Evolutionary conservation across 1,140 invertebrate genomes (phyloP).

Genomic region (Zaprionus gabonicus): DNA sequence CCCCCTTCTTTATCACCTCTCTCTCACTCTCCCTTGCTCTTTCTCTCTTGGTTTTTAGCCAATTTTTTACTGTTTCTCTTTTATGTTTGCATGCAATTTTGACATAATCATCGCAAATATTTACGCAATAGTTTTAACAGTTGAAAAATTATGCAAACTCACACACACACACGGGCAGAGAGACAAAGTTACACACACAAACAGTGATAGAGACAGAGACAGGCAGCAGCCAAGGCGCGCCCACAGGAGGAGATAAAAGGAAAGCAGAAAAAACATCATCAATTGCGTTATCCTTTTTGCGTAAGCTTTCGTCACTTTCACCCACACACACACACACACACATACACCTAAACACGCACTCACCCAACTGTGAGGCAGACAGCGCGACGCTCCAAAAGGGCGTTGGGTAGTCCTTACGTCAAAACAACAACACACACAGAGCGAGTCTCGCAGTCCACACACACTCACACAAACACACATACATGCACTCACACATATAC

Average conservation of each 20-base stretch:
- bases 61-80: conserved; percentile 34
- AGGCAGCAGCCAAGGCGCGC: conserved; percentile 20
- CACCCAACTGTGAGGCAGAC: conserved; percentile 55
- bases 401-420: conserved; percentile 66
- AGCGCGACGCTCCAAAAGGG: conserved; percentile 77
- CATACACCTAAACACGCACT: conserved; percentile 13
- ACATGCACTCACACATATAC: conserved; percentile 16
- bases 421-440: conserved; percentile 19
- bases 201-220: conserved; percentile 4
- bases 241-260: conserved; percentile 21
- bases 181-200: conserved; percentile 8
- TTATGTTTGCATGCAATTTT: conserved; percentile 45
- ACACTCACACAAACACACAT: background rate
- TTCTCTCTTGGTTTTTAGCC: conserved; percentile 12
- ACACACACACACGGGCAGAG: conserved; percentile 2
- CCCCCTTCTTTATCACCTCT: background rate
- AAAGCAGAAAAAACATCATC: conserved; percentile 2
- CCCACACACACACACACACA: conserved; percentile 44
- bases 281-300: conserved; percentile 66
- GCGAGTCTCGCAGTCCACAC: conserved; percentile 8
- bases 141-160: conserved; percentile 43
- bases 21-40: background rate
- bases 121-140: conserved; percentile 55
- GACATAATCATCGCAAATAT: conserved; percentile 44
- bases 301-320: conserved; percentile 70